Evolutionary conservation across 1,140 invertebrate species (phyloP).

Genomic region (Dufourea novaeangliae): DNA sequence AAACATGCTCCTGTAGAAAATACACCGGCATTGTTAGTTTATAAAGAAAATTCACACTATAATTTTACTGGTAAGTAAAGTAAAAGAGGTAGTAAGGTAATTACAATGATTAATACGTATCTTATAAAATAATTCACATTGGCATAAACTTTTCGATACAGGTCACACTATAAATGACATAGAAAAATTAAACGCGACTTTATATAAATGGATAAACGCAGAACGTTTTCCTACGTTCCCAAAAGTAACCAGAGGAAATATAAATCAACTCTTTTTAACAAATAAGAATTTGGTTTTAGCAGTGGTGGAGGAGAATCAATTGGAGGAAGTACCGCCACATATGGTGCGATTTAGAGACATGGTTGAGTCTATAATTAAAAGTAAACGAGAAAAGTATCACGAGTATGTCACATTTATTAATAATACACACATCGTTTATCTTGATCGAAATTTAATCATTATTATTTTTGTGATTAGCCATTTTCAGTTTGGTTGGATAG

Average conservation of each 20-base stretch:
- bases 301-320: constrained; percentile 93
- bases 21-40: constrained; percentile 89
- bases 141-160: constrained; percentile 53
- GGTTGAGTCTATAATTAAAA: constrained; percentile 91
- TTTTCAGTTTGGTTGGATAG: constrained; percentile 97
- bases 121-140: constrained; percentile 19
- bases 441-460: constrained; percentile 13
- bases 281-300: constrained; percentile 93
- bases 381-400: constrained; percentile 90
- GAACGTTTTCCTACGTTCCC: constrained; percentile 96
- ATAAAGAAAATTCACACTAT: constrained; percentile 90
- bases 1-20: constrained; percentile 86
- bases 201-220: constrained; percentile 93
- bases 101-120: constrained; percentile 5
- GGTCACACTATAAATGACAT: constrained; percentile 81
- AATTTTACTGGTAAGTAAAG: constrained; percentile 85
- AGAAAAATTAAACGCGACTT: constrained; percentile 84
- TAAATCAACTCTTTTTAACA: constrained; percentile 91
- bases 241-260: constrained; percentile 91
- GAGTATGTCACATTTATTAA: constrained; percentile 81
- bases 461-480: constrained; percentile 75
- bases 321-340: constrained; percentile 89
- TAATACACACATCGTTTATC: not conserved
- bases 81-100: constrained; percentile 14
- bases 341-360: constrained; percentile 93